Conservation (phyloP, 92 coral and sea anemone species). For the Virgularia gustaviana region DNA sequence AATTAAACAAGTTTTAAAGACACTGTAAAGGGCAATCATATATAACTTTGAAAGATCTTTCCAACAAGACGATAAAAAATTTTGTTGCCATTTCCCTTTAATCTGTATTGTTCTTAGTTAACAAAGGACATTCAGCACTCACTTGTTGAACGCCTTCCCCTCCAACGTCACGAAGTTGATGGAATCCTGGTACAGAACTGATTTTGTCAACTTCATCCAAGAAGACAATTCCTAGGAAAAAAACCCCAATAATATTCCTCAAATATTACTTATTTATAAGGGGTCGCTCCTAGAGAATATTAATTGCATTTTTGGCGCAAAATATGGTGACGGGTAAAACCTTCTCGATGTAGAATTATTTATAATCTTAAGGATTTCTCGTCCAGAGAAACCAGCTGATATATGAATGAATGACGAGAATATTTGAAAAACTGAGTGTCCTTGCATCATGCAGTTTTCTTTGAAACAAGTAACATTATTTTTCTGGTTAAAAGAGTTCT, state of each 20-base stretch:
- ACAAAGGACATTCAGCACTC: not conserved
- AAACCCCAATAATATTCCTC: no score
- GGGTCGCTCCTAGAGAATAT: no score
- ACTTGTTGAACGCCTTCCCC: conserved; percentile 99
- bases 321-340: no score
- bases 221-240: conserved; percentile 73
- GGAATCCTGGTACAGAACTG: conserved; percentile 96
- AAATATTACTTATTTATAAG: no score
- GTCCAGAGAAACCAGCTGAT: no score
- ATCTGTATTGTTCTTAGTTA: not conserved
- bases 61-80: not conserved
- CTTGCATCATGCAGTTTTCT: not conserved
- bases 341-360: no score
- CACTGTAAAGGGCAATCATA: no score
- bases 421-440: not conserved
- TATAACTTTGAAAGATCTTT: not conserved
- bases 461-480: not conserved
- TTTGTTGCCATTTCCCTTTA: no score
- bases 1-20: not conserved
- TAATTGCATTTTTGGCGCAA: no score
- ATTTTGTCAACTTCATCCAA: conserved; percentile 98
- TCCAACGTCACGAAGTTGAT: conserved; percentile 91
- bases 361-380: no score
- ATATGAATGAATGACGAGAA: no score
- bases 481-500: no score